These are phyloP conservation scores for Cepaea nemoralis DNA, from an alignment of 1,140 invertebrate species.

Conservation along the genomic window DNA sequence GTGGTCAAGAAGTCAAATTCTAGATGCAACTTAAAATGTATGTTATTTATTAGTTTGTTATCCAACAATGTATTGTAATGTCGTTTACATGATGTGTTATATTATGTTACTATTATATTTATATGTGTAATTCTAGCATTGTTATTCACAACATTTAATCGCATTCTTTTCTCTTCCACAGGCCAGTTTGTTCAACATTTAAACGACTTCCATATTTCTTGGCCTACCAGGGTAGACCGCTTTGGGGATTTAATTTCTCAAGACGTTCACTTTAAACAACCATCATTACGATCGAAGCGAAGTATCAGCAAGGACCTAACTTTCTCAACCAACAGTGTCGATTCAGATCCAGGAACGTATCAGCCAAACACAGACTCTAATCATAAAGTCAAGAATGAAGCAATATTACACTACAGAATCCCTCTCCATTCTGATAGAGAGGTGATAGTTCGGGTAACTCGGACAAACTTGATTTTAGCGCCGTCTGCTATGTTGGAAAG, in stretches of 20 bases:
- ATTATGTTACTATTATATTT: no score
- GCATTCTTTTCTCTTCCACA: slow-evolving; percentile 46
- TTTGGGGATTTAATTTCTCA: slow-evolving; percentile 75
- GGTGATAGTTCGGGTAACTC: slow-evolving; percentile 76
- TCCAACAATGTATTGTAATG: no score
- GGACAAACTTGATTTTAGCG: slow-evolving; percentile 79
- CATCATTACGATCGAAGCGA: background rate
- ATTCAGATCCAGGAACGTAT: slow-evolving; percentile 45
- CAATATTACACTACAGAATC: slow-evolving; percentile 76
- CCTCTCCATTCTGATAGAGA: slow-evolving; percentile 71
- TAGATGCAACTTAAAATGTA: no score
- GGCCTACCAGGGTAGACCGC: slow-evolving; percentile 76
- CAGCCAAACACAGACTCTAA: background rate
- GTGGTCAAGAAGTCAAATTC: no score
- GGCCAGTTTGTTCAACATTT: slow-evolving; percentile 63
- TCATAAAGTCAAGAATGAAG: background rate
- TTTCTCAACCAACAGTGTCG: background rate
- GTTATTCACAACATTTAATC: no score
- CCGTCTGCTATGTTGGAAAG: slow-evolving; percentile 81
- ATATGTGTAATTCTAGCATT: no score
- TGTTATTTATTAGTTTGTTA: no score
- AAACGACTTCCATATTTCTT: slow-evolving; percentile 73
- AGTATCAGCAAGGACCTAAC: background rate
- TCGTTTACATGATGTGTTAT: no score
- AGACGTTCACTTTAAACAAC: slow-evolving; percentile 69